phyloP scores from a whole-genome alignment of 1,140 invertebrate genomes.

The Brachionus asplanchnoidis region DNA sequence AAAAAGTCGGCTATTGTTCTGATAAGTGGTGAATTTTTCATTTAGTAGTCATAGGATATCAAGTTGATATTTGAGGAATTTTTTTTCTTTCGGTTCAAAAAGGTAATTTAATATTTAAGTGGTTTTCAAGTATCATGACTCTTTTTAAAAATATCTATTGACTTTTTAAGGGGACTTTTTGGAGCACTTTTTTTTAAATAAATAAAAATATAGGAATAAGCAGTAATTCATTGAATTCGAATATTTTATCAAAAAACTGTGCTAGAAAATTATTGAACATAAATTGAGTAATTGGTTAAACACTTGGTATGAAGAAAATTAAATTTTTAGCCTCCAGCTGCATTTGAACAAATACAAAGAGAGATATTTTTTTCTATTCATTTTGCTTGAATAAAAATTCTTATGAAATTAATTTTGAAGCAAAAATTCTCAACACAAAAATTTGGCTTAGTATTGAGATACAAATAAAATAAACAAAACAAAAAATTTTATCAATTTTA shows the following conservation, averaged over 20 bases:
- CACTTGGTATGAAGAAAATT: too few species aligned
- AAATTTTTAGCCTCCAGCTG: background rate
- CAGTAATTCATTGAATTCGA: too few species aligned
- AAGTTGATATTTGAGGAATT: background rate
- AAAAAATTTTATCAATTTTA: background rate
- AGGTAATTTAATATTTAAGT: background rate
- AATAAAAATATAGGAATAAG: too few species aligned
- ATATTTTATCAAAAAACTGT: too few species aligned
- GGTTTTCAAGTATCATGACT: background rate
- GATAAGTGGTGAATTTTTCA: background rate
- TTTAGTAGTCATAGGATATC: background rate
- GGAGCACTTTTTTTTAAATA: too few species aligned
- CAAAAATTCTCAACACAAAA: background rate
- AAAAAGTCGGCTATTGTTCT: background rate
- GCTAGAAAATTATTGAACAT: too few species aligned
- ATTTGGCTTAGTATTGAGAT: background rate
- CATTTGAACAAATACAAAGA: background rate
- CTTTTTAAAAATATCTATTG: too few species aligned
- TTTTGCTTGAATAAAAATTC: too few species aligned
- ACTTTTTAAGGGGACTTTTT: too few species aligned
- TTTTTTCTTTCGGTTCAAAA: background rate
- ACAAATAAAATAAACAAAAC: background rate
- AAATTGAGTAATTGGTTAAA: too few species aligned
- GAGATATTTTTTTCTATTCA: background rate
- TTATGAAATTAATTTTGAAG: too few species aligned